Evolutionary conservation across 2,888 invertebrate genomes (phyloP).

Genomic region (Eristalinus aeneus): DNA sequence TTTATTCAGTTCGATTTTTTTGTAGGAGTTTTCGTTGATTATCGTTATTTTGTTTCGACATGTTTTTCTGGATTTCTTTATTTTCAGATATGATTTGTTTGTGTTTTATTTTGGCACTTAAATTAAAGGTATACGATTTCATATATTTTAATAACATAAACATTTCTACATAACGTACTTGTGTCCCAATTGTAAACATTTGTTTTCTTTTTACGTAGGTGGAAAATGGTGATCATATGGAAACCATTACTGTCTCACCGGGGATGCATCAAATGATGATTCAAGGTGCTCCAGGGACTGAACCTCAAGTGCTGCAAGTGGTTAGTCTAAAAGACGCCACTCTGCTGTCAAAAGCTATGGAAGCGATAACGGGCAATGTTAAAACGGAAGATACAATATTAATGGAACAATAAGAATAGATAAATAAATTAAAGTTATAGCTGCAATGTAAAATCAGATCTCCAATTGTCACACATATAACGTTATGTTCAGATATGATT

Average conservation of each 20-base stretch:
- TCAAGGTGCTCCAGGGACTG: slow-evolving; percentile 85
- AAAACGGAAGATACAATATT: slow-evolving; percentile 86
- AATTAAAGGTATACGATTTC: slow-evolving; percentile 37
- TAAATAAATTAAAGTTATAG: slow-evolving; percentile 7
- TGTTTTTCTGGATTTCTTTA: slow-evolving; percentile 25
- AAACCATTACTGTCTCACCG: slow-evolving; percentile 88
- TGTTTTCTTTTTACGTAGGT: slow-evolving; percentile 82
- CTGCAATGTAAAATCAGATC: slow-evolving; percentile 57
- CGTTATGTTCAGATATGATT: background rate
- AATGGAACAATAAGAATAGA: slow-evolving; percentile 78
- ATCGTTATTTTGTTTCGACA: background rate
- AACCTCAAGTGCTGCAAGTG: slow-evolving; percentile 90
- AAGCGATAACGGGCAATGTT: slow-evolving; percentile 84
- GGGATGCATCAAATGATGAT: slow-evolving; percentile 93
- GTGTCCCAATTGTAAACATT: background rate
- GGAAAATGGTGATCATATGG: slow-evolving; percentile 88
- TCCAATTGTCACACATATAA: background rate
- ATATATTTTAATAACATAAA: background rate
- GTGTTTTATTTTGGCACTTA: slow-evolving; percentile 48
- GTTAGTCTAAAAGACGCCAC: slow-evolving; percentile 93
- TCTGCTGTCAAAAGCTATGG: slow-evolving; percentile 90
- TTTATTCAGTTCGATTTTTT: background rate
- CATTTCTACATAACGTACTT: background rate
- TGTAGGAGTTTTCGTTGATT: background rate
- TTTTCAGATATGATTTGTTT: slow-evolving; percentile 55